These are phyloP conservation scores for Setophaga petechia DNA, from an alignment of 2,113 vertebrate genomes.

Conservation along the genomic window DNA sequence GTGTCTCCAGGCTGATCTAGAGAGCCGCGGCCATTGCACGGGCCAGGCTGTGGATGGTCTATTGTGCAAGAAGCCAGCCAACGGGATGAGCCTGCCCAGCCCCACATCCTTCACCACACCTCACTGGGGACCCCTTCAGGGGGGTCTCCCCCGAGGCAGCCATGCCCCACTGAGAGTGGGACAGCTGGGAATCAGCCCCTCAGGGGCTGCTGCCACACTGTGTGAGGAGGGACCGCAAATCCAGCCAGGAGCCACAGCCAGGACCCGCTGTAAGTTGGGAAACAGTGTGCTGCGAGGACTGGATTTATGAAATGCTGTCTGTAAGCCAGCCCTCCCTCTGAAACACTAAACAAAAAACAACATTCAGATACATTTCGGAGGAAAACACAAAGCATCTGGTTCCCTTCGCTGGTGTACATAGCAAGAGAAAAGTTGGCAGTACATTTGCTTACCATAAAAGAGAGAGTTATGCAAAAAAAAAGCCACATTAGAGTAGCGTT, in stretches of 20 bases:
- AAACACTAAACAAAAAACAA: conserved; percentile 78
- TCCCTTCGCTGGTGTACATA: conserved; percentile 77
- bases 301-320: conserved; percentile 59
- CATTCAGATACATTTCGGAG: conserved; percentile 68
- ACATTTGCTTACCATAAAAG: conserved; percentile 81
- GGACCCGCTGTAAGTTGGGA: conserved; percentile 57
- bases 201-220: not conserved
- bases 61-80: not conserved
- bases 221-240: conserved; percentile 24
- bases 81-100: not conserved
- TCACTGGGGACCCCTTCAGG: not conserved
- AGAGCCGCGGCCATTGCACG: accelerated
- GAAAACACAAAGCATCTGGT: conserved; percentile 80
- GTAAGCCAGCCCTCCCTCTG: conserved; percentile 66
- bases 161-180: accelerated
- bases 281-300: conserved; percentile 44
- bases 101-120: accelerated
- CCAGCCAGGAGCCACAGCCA: conserved; percentile 60
- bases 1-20: not conserved
- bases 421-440: conserved; percentile 78
- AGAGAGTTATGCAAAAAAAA: conserved; percentile 73
- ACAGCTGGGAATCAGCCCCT: not conserved
- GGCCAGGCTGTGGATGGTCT: not conserved
- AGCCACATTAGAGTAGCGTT: conserved; percentile 72
- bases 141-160: not conserved